Conservation (phyloP, 2,797 vertebrate genomes). For the Sparus aurata region DNA sequence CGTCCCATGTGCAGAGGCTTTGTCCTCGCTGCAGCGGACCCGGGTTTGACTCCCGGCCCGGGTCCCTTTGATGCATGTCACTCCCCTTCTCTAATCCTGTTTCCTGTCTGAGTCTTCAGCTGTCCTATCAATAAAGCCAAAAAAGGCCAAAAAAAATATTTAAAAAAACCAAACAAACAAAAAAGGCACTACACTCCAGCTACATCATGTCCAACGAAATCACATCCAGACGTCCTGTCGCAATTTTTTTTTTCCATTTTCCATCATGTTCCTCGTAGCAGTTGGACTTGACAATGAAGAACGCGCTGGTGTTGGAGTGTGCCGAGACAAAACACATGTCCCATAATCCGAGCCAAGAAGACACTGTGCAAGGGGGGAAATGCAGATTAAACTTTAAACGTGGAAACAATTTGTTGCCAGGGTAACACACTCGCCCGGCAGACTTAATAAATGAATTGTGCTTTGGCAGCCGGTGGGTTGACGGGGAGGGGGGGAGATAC, state of each 20-base stretch:
- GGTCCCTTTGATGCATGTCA: too few species aligned
- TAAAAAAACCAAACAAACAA: too few species aligned
- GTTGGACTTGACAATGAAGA: conserved; percentile 32
- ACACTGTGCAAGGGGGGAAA: conserved; percentile 25
- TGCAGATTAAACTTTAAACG: conserved; percentile 72
- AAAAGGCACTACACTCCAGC: neutral
- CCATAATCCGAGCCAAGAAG: conserved; percentile 58
- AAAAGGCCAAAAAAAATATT: too few species aligned
- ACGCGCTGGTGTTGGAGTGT: conserved; percentile 26
- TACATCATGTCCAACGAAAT: neutral
- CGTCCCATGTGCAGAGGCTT: too few species aligned
- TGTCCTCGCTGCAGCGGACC: too few species aligned
- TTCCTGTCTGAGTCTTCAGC: too few species aligned
- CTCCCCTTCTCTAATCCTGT: too few species aligned
- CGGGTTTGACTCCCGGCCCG: too few species aligned
- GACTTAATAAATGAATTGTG: conserved; percentile 66
- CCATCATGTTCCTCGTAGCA: neutral
- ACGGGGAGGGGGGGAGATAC: neutral
- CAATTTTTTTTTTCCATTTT: neutral
- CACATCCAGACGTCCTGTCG: neutral
- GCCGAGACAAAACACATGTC: conserved; percentile 50
- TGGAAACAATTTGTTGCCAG: conserved; percentile 75
- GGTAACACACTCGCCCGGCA: conserved; percentile 56
- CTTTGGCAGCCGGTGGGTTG: conserved; percentile 29
- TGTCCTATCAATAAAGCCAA: too few species aligned